Percentiles rank a stretch among this genome's conserved stretches.
Conservation (phyloP, 1,140 invertebrate genomes). For the Bradynema listronoti region DNA sequence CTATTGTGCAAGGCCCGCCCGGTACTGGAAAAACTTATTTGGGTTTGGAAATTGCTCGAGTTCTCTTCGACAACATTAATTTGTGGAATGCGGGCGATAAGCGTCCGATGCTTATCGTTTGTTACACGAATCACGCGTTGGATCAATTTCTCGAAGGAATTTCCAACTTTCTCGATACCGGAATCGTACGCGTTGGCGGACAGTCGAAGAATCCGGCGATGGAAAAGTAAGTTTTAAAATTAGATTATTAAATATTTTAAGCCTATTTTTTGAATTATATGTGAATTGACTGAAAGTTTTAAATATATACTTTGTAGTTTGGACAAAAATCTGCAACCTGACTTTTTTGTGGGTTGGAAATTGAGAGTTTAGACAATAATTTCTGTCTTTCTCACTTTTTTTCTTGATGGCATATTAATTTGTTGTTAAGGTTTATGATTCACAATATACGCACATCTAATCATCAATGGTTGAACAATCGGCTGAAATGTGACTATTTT, state of each 20-base stretch:
- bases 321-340: no score
- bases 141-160: slow-evolving; percentile 78
- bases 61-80: slow-evolving; percentile 31
- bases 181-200: slow-evolving; percentile 68
- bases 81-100: slow-evolving; percentile 41
- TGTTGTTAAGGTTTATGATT: no score
- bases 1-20: slow-evolving; percentile 71
- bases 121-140: slow-evolving; percentile 78
- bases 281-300: no score
- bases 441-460: no score
- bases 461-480: no score
- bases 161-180: slow-evolving; percentile 37
- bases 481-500: no score
- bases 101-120: slow-evolving; percentile 71
- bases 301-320: no score
- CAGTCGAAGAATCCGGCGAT: slow-evolving; percentile 62
- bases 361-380: no score
- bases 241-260: neutral
- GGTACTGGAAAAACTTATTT: slow-evolving; percentile 74
- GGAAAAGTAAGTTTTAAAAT: slow-evolving; percentile 16
- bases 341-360: no score
- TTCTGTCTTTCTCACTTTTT: no score
- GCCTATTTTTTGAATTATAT: no score
- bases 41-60: slow-evolving; percentile 60
- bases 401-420: no score